Evolutionary conservation across 2,888 invertebrate species (phyloP).

Genomic region (Clistopyga incitator): DNA sequence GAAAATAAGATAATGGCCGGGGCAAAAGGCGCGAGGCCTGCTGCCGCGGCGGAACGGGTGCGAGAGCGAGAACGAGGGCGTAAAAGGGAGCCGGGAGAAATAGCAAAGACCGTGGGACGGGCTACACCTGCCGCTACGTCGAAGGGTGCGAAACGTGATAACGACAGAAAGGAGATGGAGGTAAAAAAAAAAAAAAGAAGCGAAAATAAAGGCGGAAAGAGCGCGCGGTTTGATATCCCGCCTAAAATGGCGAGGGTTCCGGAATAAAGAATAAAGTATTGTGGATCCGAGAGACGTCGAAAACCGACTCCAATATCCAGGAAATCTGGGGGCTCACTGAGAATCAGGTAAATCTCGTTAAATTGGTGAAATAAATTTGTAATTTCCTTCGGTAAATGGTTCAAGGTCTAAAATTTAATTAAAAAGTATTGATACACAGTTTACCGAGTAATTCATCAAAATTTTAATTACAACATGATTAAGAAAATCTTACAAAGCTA

Average conservation of each 20-base stretch:
- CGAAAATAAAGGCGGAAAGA: conserved; percentile 6
- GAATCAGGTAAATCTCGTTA: not conserved
- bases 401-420: no score
- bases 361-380: not conserved
- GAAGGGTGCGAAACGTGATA: conserved; percentile 65
- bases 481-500: no score
- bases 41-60: conserved; percentile 62
- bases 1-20: conserved; percentile 84
- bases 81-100: conserved; percentile 62
- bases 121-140: conserved; percentile 75
- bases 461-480: no score
- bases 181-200: conserved; percentile 27
- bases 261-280: not conserved
- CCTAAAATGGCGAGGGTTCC: not conserved
- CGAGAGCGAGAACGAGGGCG: conserved; percentile 57
- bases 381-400: not conserved
- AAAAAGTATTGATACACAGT: no score
- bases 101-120: conserved; percentile 80
- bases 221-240: conserved; percentile 8
- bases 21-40: conserved; percentile 76
- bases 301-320: not conserved
- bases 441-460: no score
- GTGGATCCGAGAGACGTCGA: conserved; percentile 31
- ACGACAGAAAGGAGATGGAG: conserved; percentile 56
- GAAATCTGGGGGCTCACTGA: not conserved